These are phyloP conservation scores for Pteronura brasiliensis DNA, from an alignment of 2,113 vertebrate genomes.

Conservation along the genomic window DNA sequence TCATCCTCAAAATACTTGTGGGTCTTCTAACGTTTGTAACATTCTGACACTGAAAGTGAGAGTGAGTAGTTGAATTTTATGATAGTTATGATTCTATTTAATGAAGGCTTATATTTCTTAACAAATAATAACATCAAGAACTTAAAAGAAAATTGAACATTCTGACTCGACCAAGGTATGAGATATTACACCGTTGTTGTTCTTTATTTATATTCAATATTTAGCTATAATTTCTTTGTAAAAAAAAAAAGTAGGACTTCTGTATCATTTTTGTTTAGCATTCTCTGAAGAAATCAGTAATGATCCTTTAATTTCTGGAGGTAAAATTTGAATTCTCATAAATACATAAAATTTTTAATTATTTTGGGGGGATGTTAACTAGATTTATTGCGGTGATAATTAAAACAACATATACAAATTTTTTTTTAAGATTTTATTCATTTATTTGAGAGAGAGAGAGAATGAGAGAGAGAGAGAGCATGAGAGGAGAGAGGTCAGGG, in stretches of 20 bases:
- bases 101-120: slow-evolving; percentile 80
- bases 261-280: background rate
- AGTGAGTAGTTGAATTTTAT: slow-evolving; percentile 11
- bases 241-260: background rate
- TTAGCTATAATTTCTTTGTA: background rate
- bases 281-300: background rate
- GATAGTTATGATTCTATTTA: background rate
- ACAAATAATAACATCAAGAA: slow-evolving; percentile 88
- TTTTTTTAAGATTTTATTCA: no score
- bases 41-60: background rate
- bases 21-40: background rate
- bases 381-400: background rate
- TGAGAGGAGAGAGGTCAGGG: no score
- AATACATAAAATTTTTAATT: background rate
- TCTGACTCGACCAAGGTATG: slow-evolving; percentile 92
- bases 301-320: background rate
- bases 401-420: background rate
- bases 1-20: background rate
- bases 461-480: no score
- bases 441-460: no score
- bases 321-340: background rate
- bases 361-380: background rate
- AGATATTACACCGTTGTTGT: background rate
- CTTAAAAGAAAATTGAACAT: slow-evolving; percentile 92
- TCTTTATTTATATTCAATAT: background rate